Base-by-base conservation (phyloP, 2,888 invertebrate species). In the Hipparchia sbordonii region DNA sequence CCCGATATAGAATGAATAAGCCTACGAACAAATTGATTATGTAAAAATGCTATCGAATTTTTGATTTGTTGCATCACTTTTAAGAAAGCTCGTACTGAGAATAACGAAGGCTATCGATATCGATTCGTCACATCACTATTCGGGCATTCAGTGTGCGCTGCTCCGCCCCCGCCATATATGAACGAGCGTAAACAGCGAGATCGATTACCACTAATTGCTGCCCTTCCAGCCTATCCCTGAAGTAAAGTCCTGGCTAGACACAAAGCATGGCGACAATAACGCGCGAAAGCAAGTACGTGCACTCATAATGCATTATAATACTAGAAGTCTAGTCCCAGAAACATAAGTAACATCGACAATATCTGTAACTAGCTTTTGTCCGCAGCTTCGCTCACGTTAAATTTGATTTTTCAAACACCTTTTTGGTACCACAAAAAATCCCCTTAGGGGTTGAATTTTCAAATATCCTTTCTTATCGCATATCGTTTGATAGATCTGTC, bases 141-240 rank as follows among this genome's bases (percentile, higher is more conserved):
- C 74, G 79, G 66, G 78, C 77, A 54, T 61, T 61, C 52, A 66
- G 75, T 75, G 74, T 73, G 74, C 72, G 75, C 78, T 72, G 82
- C 84, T 85, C 83, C 89, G 87, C 89, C 89, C 88, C 82, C 85
- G 77, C 89, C 90, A 85, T 91, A 91, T 89, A 89, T 83, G 87
- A 85, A 82, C 86, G 84, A 85, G 87, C 88, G 88, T 83, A 87
- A 88, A 87, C 88, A 86, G 85, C 82, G 83, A 91, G 91, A 92
- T 93, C 92, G 92, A 93, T 92, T 92, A 92, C 92, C 81, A 81
- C 88, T 92, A 93, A 93, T 93, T 93, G 90, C 87, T 85, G 84
- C 85, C 84, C 87, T 87, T 84, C 82, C 81, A 81, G 77, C 82
- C 84, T 83, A 80, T 77, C 79, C 77, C 83, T 83, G 82, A 87